Percentiles rank a stretch among this genome's conserved stretches.
Conservation (phyloP, 2,888 invertebrate species). For the Drosophila acutilabella region DNA sequence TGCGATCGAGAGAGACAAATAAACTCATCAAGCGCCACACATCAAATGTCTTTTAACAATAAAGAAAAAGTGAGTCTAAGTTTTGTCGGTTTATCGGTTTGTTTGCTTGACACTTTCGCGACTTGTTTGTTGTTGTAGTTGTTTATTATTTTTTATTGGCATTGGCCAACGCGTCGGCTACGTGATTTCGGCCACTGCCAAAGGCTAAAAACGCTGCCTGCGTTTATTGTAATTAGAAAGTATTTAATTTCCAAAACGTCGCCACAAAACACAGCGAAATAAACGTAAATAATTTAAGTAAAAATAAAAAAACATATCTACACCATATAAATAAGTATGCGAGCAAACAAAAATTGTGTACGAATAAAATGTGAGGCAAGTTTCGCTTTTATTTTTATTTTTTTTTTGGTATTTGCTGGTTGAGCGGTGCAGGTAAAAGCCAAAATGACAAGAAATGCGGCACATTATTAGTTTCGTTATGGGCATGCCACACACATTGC, state of each 20-base stretch:
- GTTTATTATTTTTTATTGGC: slow-evolving; percentile 49
- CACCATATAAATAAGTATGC: slow-evolving; percentile 51
- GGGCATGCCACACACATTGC: slow-evolving; percentile 59
- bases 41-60: slow-evolving; percentile 59
- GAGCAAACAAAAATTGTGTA: slow-evolving; percentile 55
- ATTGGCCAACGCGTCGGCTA: slow-evolving; percentile 69
- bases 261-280: slow-evolving; percentile 37
- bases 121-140: slow-evolving; percentile 35
- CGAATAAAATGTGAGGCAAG: slow-evolving; percentile 34
- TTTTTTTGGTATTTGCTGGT: slow-evolving; percentile 28
- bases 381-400: slow-evolving; percentile 66
- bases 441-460: slow-evolving; percentile 59
- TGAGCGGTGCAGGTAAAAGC: slow-evolving; percentile 33
- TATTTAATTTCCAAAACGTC: slow-evolving; percentile 78
- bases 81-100: slow-evolving; percentile 30
- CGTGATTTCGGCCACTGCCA: slow-evolving; percentile 71
- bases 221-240: slow-evolving; percentile 81
- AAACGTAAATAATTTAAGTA: slow-evolving; percentile 22
- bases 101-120: slow-evolving; percentile 77
- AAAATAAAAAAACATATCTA: slow-evolving; percentile 22
- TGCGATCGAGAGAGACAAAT: slow-evolving; percentile 41
- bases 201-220: slow-evolving; percentile 67
- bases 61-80: slow-evolving; percentile 73
- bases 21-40: slow-evolving; percentile 61
- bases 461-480: slow-evolving; percentile 76